A percentile compares a stretch with the other conserved stretches of the same genome.
Conservation (phyloP, 2,113 vertebrate genomes). For the Forbesichthys papilliferus region DNA sequence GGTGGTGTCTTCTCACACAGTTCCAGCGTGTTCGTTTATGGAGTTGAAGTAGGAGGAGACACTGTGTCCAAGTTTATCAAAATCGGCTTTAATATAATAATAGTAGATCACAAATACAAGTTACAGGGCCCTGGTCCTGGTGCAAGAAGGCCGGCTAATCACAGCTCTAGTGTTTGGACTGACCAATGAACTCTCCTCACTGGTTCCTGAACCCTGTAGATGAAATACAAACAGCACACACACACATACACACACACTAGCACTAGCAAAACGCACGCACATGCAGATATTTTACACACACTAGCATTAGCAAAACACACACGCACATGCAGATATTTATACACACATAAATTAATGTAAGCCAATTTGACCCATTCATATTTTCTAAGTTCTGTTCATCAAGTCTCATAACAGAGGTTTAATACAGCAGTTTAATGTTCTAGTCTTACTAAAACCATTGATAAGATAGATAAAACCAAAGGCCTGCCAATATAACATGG, state of each 20-base stretch:
- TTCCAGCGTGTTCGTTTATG: no score
- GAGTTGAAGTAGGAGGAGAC: no score
- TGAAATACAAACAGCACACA: constrained; percentile 34
- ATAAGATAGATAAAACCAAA: no score
- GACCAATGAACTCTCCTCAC: constrained; percentile 46
- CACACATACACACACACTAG: constrained; percentile 7
- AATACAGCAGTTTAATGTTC: no score
- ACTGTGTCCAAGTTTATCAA: no score
- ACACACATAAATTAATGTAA: not conserved
- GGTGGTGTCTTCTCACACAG: no score
- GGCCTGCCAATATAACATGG: no score
- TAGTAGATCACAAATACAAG: no score
- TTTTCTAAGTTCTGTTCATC: not conserved
- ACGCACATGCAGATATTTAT: not conserved
- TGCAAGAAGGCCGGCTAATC: constrained; percentile 40
- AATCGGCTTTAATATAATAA: no score
- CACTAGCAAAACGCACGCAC: constrained; percentile 7
- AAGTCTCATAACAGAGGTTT: no score
- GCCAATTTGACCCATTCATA: not conserved
- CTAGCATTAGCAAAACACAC: not conserved
- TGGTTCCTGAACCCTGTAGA: constrained; percentile 34
- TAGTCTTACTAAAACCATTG: no score
- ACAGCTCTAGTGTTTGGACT: constrained; percentile 44
- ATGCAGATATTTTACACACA: not conserved
- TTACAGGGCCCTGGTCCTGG: no score